These are phyloP conservation scores for Sycobia sp. DNA, from an alignment of 1,140 invertebrate genomes.

Conservation along the genomic window DNA sequence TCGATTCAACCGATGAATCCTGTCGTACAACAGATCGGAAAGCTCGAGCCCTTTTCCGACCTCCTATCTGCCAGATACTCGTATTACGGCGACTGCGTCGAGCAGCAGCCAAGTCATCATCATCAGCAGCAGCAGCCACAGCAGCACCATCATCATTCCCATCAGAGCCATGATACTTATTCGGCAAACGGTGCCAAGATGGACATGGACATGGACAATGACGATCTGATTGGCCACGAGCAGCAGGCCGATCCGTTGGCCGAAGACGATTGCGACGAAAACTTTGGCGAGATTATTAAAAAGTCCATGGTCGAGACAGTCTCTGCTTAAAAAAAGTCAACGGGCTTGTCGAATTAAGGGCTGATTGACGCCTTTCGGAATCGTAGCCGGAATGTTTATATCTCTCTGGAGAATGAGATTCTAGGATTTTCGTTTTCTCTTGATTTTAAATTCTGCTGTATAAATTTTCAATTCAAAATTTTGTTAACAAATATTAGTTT, in stretches of 20 bases:
- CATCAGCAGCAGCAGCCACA: slow-evolving; percentile 14
- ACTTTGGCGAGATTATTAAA: slow-evolving; percentile 91
- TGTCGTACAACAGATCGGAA: slow-evolving; percentile 64
- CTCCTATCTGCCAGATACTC: slow-evolving; percentile 67
- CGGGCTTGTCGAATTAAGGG: not conserved
- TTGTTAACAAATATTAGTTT: too few species aligned
- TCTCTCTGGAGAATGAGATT: slow-evolving; percentile 3
- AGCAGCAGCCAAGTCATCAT: slow-evolving; percentile 40
- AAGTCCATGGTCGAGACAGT: slow-evolving; percentile 91
- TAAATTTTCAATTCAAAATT: too few species aligned
- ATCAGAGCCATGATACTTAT: slow-evolving; percentile 42
- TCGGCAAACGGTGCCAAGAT: slow-evolving; percentile 39
- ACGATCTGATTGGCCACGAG: slow-evolving; percentile 9
- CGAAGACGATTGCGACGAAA: slow-evolving; percentile 68
- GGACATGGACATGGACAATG: slow-evolving; percentile 39
- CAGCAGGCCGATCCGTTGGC: slow-evolving; percentile 30
- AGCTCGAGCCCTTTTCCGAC: slow-evolving; percentile 75
- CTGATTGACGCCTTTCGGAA: slow-evolving; percentile 2
- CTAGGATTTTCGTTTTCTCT: too few species aligned
- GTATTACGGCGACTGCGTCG: slow-evolving; percentile 57
- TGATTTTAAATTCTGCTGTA: not conserved
- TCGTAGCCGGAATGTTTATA: slow-evolving; percentile 3
- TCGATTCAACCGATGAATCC: slow-evolving; percentile 57
- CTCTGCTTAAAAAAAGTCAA: slow-evolving; percentile 74
- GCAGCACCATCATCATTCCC: slow-evolving; percentile 38